Evolutionary conservation across 2,888 invertebrate species (phyloP).

Genomic region (Drosophila ezoana): DNA sequence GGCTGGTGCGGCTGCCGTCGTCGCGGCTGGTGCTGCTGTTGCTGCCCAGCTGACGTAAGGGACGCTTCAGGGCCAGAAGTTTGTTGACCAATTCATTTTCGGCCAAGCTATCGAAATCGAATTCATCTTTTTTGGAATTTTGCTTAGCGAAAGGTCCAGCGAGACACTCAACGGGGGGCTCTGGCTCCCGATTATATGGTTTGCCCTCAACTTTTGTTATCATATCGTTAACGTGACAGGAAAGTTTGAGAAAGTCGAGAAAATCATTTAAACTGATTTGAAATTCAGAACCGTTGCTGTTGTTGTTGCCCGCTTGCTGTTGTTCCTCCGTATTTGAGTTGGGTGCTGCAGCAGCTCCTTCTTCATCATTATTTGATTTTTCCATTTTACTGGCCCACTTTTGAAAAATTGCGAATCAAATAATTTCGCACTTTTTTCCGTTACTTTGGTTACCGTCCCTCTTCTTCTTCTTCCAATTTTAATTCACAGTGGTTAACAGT

Average conservation of each 20-base stretch:
- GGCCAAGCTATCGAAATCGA: slow-evolving; percentile 81
- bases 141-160: slow-evolving; percentile 40
- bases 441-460: slow-evolving; percentile 52
- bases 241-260: slow-evolving; percentile 84
- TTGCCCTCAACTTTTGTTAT: slow-evolving; percentile 75
- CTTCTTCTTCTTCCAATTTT: slow-evolving; percentile 12
- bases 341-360: slow-evolving; percentile 42
- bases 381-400: slow-evolving; percentile 58
- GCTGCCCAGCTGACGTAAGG: slow-evolving; percentile 13
- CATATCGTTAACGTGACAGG: slow-evolving; percentile 85
- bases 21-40: slow-evolving; percentile 23
- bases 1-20: slow-evolving; percentile 31
- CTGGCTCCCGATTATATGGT: slow-evolving; percentile 56
- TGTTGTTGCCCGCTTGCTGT: slow-evolving; percentile 24
- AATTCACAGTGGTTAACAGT: slow-evolving; percentile 1
- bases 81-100: slow-evolving; percentile 82
- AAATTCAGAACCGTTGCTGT: slow-evolving; percentile 57
- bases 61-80: slow-evolving; percentile 63
- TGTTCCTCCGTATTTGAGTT: slow-evolving; percentile 30
- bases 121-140: slow-evolving; percentile 66
- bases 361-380: slow-evolving; percentile 50
- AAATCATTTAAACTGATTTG: slow-evolving; percentile 84
- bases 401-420: slow-evolving; percentile 21
- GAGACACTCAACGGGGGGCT: slow-evolving; percentile 57
- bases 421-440: slow-evolving; percentile 51